These are phyloP conservation scores for Dendroctonus ponderosae DNA, from an alignment of 1,140 invertebrate genomes.

Conservation along the genomic window DNA sequence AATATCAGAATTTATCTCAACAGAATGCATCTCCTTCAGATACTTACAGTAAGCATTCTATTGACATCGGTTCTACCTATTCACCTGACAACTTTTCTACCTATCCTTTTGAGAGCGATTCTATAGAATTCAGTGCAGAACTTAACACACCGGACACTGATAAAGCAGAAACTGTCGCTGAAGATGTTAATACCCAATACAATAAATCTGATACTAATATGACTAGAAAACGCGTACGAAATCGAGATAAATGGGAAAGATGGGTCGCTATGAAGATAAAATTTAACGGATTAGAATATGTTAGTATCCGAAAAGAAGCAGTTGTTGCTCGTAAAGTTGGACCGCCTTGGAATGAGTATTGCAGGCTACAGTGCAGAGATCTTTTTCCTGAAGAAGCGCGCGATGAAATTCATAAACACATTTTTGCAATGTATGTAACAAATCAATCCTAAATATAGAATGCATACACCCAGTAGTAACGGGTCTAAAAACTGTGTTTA, in stretches of 20 bases:
- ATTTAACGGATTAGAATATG: background rate
- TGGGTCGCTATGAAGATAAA: background rate
- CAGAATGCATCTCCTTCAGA: too few species aligned
- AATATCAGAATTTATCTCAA: too few species aligned
- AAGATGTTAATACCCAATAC: too few species aligned
- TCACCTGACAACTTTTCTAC: too few species aligned
- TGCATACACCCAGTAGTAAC: constrained; percentile 4
- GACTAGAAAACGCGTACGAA: background rate
- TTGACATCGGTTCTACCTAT: too few species aligned
- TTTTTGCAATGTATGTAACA: constrained; percentile 10
- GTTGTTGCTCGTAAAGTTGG: background rate
- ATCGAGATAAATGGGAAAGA: background rate
- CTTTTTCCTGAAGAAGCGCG: background rate
- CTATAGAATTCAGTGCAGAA: too few species aligned
- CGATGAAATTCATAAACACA: background rate
- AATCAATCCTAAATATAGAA: constrained; percentile 6
- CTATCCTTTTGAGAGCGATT: too few species aligned
- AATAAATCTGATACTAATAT: too few species aligned
- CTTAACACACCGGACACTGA: too few species aligned
- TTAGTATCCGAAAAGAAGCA: background rate
- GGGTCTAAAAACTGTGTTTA: background rate
- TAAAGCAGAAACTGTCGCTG: too few species aligned
- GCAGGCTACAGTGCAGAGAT: background rate
- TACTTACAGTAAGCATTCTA: too few species aligned
- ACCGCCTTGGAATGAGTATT: background rate